These are phyloP conservation scores for Teleogryllus occipitalis DNA, from an alignment of 1,140 invertebrate species.

Conservation along the genomic window DNA sequence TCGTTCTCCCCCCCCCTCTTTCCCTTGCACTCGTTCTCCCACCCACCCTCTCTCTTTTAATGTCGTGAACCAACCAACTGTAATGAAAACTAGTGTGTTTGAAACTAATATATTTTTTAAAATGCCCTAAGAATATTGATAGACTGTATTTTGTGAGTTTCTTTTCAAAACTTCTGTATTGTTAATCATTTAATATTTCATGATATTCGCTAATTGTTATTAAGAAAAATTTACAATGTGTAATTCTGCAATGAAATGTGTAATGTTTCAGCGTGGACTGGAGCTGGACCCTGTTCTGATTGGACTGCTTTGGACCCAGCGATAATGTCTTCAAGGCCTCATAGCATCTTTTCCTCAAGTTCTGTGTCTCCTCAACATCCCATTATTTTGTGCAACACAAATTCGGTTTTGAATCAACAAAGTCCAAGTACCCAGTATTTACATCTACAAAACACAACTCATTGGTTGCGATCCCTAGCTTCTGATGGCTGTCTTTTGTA, in stretches of 20 bases:
- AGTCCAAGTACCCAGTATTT: neutral
- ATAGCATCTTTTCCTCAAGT: conserved; percentile 27
- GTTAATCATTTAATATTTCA: no score
- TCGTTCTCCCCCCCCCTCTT: no score
- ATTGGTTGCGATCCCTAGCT: conserved; percentile 6
- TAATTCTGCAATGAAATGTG: neutral
- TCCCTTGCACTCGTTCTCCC: no score
- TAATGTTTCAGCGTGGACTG: conserved; percentile 35
- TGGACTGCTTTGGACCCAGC: conserved; percentile 82
- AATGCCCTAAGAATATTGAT: no score
- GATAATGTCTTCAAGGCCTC: conserved; percentile 57
- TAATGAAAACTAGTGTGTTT: no score
- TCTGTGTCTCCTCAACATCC: conserved; percentile 12
- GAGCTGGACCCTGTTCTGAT: conserved; percentile 46
- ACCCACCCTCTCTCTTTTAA: no score
- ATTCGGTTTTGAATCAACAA: conserved; percentile 7
- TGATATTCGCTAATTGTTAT: no score
- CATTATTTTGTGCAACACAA: neutral
- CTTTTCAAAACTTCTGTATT: no score
- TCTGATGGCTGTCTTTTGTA: conserved; percentile 10
- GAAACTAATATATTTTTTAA: no score
- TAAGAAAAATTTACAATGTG: no score
- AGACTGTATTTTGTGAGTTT: no score
- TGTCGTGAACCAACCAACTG: no score
- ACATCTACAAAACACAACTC: neutral